Base-by-base conservation (phyloP, 2,113 vertebrate species). In the Eira barbara region DNA sequence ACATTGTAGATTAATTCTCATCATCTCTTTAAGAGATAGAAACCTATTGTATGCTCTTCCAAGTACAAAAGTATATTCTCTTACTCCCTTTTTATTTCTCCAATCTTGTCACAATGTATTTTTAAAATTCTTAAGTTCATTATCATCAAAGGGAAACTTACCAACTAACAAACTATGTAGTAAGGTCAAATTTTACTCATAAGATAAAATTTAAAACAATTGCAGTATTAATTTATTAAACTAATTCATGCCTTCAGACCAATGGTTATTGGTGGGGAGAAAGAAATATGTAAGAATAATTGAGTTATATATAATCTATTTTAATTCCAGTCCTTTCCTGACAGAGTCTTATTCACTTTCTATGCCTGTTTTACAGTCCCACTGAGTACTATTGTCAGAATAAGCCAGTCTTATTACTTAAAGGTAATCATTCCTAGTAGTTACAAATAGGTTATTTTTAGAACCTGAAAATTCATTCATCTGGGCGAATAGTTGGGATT, bases 11-110 rank as follows among this genome's bases (percentile, higher is more conserved):
- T 73, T 94, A 89, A 92, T 82, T 97, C 82, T 94, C 78, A 42
- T 90, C 8, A 6, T 67, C 27, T 87, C 20, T 93, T 80, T 82
- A 92, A 9, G 36, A 47, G 36, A 59, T 34, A 78, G 55, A 89
- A 94, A 34, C 9, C 13, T 97, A 49, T 89, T 88, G 14, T 57
- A 49, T 84, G 17, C 23, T 47, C 11, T 61, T 89, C 20, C 23
- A 94, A 59, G 20, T 83, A 39, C 8, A 89, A 57, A 74, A 96
- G n/a, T 95, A 36, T 87, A 76, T 91, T 91, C 36, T 87, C 36
- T 95, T 10, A 25, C 11, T 74, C 27, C 23, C 9, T 93, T 95
- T 92, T 92, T 61, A 94, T 92, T 90, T 55, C 14, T 85, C 91
- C 73, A 94, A n/a, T 94, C 25, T 76, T 76, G 39, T 79, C 84